Conservation (phyloP, 2,888 invertebrate species). For the Clivina fossor region DNA sequence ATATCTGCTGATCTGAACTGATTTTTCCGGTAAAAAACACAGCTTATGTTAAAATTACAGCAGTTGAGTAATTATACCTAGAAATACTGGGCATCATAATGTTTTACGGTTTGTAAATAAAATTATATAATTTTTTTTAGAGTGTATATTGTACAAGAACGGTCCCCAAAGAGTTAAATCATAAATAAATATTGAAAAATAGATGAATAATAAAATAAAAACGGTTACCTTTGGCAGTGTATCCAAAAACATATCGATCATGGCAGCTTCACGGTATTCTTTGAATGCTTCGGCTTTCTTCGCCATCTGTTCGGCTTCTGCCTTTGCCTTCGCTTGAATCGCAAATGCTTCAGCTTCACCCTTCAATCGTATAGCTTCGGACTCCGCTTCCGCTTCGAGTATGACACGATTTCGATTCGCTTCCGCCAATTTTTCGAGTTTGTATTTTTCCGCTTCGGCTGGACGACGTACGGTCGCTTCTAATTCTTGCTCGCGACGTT, state of each 20-base stretch:
- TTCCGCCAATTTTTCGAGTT: conserved; percentile 90
- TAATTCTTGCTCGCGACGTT: conserved; percentile 85
- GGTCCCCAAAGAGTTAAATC: too few relatives aligned
- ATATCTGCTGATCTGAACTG: too few relatives aligned
- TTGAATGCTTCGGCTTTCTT: conserved; percentile 97
- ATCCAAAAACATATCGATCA: conserved; percentile 96
- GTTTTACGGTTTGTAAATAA: too few relatives aligned
- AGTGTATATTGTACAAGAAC: too few relatives aligned
- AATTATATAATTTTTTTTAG: too few relatives aligned
- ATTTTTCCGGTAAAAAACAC: too few relatives aligned
- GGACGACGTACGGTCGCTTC: conserved; percentile 92
- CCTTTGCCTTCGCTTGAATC: conserved; percentile 90
- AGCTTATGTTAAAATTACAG: too few relatives aligned
- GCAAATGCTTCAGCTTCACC: conserved; percentile 92
- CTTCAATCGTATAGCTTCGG: conserved; percentile 82
- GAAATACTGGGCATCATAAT: too few relatives aligned
- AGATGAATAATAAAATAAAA: too few relatives aligned
- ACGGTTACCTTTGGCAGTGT: conserved; percentile 94
- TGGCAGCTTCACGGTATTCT: conserved; percentile 93
- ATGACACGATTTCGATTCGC: conserved; percentile 85
- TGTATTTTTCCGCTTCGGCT: conserved; percentile 92
- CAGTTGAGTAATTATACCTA: too few relatives aligned
- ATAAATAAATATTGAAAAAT: too few relatives aligned
- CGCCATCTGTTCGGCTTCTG: conserved; percentile 96
- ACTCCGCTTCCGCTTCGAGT: conserved; percentile 95